Evolutionary conservation across 2,888 invertebrate species (phyloP), one percentile per base, ranked within the genome.

Genomic region (Macrophya alboannulata): DNA sequence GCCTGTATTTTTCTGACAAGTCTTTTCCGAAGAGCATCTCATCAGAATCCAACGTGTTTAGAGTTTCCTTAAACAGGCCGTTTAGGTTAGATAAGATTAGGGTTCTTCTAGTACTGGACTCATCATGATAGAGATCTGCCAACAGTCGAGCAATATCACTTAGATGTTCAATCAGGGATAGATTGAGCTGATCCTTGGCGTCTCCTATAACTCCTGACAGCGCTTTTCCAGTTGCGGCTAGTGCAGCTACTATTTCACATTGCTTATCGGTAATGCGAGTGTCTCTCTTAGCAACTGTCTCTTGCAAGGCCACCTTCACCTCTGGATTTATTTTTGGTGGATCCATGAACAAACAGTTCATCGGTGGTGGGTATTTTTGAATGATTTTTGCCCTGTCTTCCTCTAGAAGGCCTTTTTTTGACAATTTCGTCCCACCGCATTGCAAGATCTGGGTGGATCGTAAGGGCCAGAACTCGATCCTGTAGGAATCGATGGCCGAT

Each of bases 61-160:
- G 40, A 0, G 84, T 85, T 17, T 87, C 87, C 84, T 79, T 85
- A 45, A 87, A 83, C 0, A 84, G 59, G 4, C 84, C 72, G 4
- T 86, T 86, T 6, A 88, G 85, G 48, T 88, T 88, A 68, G 83
- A 84, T n/a, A 88, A 65, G 82, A 88, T 84, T 12, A 87, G 72
- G 62, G 82, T 87, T 4, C 81, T 86, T n/a, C 87, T 81, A 45
- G 86, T 88, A 5, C 45, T 74, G 10, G 88, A 87, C 55, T 87
- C 87, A 25, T 87, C 87, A 62, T 85, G 86, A 31, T 88, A 87
- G 17, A 88, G 68, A 59, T 86, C 87, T 8, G 86, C 84, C 1
- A 87, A 59, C 2, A 88, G 25, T 48, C 86, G 86, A 3, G 45
- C 68, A 12, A 86, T 81, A 8, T 81, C 87, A 17, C 83, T 85